Conservation (phyloP, 2,888 invertebrate species). For the Dione juno region DNA sequence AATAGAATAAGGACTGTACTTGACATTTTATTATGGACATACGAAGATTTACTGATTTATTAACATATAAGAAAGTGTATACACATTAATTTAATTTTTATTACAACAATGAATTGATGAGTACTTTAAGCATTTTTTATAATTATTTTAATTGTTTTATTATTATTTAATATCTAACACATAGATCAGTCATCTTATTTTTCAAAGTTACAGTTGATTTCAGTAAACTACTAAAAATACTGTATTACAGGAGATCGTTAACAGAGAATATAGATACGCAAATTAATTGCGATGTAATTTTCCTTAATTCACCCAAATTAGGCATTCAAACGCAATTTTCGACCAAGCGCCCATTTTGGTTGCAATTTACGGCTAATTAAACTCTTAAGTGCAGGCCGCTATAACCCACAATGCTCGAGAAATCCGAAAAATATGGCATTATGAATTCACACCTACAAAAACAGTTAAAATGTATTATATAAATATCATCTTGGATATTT, state of each 20-base stretch:
- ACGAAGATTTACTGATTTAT: too few species aligned
- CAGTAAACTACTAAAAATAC: not conserved
- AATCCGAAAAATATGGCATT: conserved; percentile 21
- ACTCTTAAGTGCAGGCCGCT: conserved; percentile 69
- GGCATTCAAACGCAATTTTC: conserved; percentile 78
- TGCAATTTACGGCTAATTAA: conserved; percentile 80
- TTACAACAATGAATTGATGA: too few species aligned
- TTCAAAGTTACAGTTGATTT: not conserved
- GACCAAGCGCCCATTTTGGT: conserved; percentile 73
- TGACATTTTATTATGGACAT: too few species aligned
- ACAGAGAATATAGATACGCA: conserved; percentile 29
- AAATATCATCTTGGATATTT: not conserved
- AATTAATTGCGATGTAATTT: conserved; percentile 67
- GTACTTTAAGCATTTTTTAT: too few species aligned
- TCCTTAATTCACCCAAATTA: conserved; percentile 74
- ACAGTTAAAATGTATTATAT: not conserved
- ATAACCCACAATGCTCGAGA: conserved; percentile 27
- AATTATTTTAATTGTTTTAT: too few species aligned
- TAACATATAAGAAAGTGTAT: too few species aligned
- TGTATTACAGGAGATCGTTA: conserved; percentile 15
- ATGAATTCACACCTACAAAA: conserved; percentile 1
- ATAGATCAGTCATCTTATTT: too few species aligned
- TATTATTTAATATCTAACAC: too few species aligned
- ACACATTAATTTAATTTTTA: too few species aligned
- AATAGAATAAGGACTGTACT: too few species aligned